phyloP scores from a whole-genome alignment of 1,140 invertebrate species.

The Nomia melanderi region DNA sequence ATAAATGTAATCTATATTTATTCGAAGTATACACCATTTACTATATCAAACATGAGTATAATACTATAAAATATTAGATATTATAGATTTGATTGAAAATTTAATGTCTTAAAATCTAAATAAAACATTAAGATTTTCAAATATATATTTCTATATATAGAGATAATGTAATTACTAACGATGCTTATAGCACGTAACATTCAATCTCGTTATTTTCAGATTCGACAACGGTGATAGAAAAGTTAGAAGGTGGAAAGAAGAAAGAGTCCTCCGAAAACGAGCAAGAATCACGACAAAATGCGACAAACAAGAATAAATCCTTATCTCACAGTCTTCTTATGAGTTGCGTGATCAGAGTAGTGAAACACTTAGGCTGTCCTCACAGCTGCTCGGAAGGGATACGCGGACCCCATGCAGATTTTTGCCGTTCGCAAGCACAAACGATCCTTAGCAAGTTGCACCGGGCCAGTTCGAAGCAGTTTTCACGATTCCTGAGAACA shows the following conservation, averaged over 20 bases:
- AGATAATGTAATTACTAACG: too few relatives aligned
- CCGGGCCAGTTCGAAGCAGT: conserved; percentile 85
- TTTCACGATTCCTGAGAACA: conserved; percentile 89
- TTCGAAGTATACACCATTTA: too few relatives aligned
- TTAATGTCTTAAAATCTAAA: too few relatives aligned
- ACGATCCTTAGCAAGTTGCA: conserved; percentile 90
- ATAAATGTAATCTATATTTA: too few relatives aligned
- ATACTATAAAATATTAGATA: too few relatives aligned
- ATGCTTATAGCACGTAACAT: not conserved
- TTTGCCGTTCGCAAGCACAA: conserved; percentile 92
- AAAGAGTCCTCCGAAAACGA: conserved; percentile 82
- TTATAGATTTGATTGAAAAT: too few relatives aligned
- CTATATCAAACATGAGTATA: too few relatives aligned
- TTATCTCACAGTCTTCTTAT: conserved; percentile 80
- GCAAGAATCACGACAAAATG: conserved; percentile 77
- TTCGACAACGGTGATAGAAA: conserved; percentile 57
- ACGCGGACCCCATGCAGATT: conserved; percentile 94
- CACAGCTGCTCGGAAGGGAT: conserved; percentile 92
- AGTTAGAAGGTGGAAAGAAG: conserved; percentile 77
- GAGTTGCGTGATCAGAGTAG: conserved; percentile 86
- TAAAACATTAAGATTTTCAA: too few relatives aligned
- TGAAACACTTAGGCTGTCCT: conserved; percentile 95
- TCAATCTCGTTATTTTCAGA: conserved; percentile 6
- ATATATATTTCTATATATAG: too few relatives aligned
- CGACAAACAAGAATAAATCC: conserved; percentile 74